Base-by-base conservation (phyloP, 2,888 invertebrate species). In the Noctua fimbriata region DNA sequence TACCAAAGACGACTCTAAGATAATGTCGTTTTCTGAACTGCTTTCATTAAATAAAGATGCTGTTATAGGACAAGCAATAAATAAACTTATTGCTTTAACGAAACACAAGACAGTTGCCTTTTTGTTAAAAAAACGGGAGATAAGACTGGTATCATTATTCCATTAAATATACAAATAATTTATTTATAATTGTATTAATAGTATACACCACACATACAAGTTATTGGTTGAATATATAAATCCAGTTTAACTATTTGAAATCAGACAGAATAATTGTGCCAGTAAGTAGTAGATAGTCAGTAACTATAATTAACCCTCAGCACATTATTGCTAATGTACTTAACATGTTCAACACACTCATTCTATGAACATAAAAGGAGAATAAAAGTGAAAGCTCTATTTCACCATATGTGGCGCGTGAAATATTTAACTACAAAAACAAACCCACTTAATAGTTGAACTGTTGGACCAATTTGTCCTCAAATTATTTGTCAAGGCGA, bases 401-500 rank as follows among this genome's bases (percentile, higher is more conserved):
- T 78, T 81, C 70, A 83, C 81, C 77, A 87, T 73, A 84, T 84
- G 83, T 79, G 81, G 73, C 73, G 69, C 80, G 79, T 79, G 69
- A 88, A 89, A 88, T 89, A 91, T 90, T 88, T 81, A 78, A 87
- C 87, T 87, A 88, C 84, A 89, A 76, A 90, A 94, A 95, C 94
- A 93, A 93, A 92, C 87, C 92, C 89, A 92, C 93, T 94, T 93
- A 93, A 91, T 91, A 89, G 91, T 92, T 92, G 92, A 94, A 93
- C 93, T 94, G 94, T 94, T 92, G 91, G 86, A 94, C 92, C 93
- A 93, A 95, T 96, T 95, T 95, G 95, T 94, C 91, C 92, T 91
- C 89, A 93, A 96, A 95, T 95, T 95, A 95, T 96, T 96, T 95
- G 95, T 96, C 95, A 94, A 92, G 93, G 91, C 91, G 90, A 91